Conservation (phyloP, 2,888 invertebrate species). For the Acanthosepion lycidas region DNA sequence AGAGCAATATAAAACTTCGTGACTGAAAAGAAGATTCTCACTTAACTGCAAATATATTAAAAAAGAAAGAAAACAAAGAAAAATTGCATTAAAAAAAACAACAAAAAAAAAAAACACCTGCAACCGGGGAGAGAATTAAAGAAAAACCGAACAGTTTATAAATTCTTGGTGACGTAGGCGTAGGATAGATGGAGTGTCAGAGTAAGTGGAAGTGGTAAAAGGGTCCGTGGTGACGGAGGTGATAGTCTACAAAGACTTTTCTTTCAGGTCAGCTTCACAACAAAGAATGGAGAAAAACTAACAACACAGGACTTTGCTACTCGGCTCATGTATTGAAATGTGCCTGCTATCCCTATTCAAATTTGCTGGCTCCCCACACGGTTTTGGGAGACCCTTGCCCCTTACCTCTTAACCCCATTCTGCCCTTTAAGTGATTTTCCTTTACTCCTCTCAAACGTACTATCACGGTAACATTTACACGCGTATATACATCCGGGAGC, state of each 20-base stretch:
- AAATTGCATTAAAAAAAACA: not conserved
- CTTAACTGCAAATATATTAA: constrained; percentile 2
- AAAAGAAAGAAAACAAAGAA: not conserved
- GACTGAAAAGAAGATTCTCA: not conserved
- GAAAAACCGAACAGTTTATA: not conserved
- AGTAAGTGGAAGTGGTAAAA: not conserved
- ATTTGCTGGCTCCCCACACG: not conserved
- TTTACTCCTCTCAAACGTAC: not conserved
- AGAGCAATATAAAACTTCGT: not conserved
- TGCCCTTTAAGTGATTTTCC: not conserved
- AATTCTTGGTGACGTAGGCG: not conserved
- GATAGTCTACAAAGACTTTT: constrained; percentile 33
- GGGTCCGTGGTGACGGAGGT: not conserved
- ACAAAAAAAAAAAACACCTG: not conserved
- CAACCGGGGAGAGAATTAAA: not conserved
- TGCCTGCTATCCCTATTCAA: constrained; percentile 17
- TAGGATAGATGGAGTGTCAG: not conserved
- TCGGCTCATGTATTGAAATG: not conserved
- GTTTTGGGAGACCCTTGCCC: constrained; percentile 6
- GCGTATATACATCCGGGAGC: not conserved
- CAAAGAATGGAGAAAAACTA: constrained; percentile 33
- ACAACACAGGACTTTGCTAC: not conserved
- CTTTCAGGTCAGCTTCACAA: constrained; percentile 18
- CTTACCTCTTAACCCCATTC: not conserved
- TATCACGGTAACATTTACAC: not conserved